Conservation (phyloP, 2,888 invertebrate genomes). For the Catocala nupta region DNA sequence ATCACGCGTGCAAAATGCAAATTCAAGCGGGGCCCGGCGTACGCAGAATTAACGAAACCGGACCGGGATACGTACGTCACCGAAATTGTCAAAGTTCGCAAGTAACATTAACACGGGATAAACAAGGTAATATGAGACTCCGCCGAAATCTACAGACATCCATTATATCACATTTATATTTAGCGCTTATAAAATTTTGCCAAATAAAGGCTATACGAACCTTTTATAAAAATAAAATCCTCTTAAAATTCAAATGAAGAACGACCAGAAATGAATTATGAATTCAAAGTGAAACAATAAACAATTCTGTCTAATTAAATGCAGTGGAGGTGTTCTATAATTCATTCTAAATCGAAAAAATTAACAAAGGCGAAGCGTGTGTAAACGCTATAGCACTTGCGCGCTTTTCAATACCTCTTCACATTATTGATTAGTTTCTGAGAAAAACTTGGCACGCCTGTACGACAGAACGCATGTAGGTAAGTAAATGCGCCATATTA, state of each 20-base stretch:
- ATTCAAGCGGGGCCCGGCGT: constrained; percentile 74
- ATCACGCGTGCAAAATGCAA: constrained; percentile 88
- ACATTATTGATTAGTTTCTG: constrained; percentile 76
- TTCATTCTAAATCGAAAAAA: constrained; percentile 50
- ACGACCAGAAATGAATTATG: constrained; percentile 48
- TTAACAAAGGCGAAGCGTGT: constrained; percentile 65
- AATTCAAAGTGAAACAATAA: constrained; percentile 49
- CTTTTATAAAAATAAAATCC: constrained; percentile 28
- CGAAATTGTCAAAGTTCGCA: constrained; percentile 82
- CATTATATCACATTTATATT: constrained; percentile 39
- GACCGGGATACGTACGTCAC: constrained; percentile 72
- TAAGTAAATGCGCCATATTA: constrained; percentile 51
- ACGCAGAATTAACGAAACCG: constrained; percentile 83
- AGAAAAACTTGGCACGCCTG: constrained; percentile 69
- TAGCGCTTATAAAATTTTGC: constrained; percentile 20
- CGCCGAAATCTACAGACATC: constrained; percentile 43
- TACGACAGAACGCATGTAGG: constrained; percentile 37
- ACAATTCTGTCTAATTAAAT: constrained; percentile 53
- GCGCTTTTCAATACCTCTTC: constrained; percentile 73
- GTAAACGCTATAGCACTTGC: constrained; percentile 64
- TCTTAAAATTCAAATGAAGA: constrained; percentile 49
- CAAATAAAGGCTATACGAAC: constrained; percentile 29
- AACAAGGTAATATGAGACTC: constrained; percentile 69
- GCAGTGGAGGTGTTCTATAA: constrained; percentile 46
- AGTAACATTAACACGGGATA: constrained; percentile 74